Conservation (phyloP, 35 echinoderm and acorn worm species). For the Nesometra sesokonis region DNA sequence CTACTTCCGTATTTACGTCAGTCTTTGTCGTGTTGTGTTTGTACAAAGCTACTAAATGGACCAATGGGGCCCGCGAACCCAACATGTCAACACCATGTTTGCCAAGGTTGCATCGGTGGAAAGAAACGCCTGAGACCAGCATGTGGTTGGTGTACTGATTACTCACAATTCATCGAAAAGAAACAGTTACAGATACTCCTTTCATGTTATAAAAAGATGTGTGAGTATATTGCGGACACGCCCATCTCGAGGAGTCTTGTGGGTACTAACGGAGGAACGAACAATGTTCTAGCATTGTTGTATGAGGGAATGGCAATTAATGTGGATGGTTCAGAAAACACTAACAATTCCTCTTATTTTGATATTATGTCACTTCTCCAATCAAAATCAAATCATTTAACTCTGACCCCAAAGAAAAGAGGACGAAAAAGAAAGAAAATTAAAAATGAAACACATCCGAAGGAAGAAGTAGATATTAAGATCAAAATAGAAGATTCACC, state of each 20-base stretch:
- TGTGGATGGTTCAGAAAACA: conserved; percentile 17
- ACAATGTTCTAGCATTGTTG: conserved; percentile 56
- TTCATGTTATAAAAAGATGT: conserved; percentile 92
- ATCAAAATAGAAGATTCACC: neutral
- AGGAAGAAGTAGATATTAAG: neutral
- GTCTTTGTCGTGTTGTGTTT: conserved; percentile 98
- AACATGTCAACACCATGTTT: conserved; percentile 95
- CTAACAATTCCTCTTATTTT: conserved; percentile 6
- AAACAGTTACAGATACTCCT: conserved; percentile 81
- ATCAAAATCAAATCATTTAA: conserved; percentile 21
- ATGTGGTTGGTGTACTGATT: conserved; percentile 97
- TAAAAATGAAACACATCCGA: neutral
- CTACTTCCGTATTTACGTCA: conserved; percentile 90
- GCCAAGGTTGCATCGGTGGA: conserved; percentile 67
- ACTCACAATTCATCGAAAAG: conserved; percentile 62
- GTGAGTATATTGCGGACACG: conserved; percentile 91
- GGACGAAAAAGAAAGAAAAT: neutral
- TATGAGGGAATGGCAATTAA: conserved; percentile 91
- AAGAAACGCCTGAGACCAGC: conserved; percentile 94
- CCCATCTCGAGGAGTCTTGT: conserved; percentile 83
- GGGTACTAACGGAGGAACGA: conserved; percentile 79
- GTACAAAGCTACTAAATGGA: conserved; percentile 57
- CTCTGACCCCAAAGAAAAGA: neutral
- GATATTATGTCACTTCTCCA: conserved; percentile 49
- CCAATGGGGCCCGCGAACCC: conserved; percentile 83